A percentile compares a stretch with the other conserved stretches of the same genome.
These are phyloP conservation scores for Nasonovia ribisnigri DNA, from an alignment of 2,888 invertebrate genomes.

Conservation along the genomic window DNA sequence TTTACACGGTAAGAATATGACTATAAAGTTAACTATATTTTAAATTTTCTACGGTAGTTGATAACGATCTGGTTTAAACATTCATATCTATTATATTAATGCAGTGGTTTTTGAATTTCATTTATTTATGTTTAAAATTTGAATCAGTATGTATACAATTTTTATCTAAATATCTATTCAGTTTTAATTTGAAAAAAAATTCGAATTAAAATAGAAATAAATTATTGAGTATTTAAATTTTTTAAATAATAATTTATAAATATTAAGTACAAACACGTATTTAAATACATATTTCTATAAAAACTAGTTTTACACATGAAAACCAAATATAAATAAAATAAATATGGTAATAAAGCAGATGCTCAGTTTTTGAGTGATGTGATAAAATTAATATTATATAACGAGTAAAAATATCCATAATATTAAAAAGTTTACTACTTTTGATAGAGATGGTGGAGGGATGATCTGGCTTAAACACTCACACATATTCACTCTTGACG, in stretches of 20 bases:
- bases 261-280: not conserved
- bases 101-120: too few species aligned
- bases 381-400: not conserved
- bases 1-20: too few species aligned
- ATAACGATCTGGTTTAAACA: too few species aligned
- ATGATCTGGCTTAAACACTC: not conserved
- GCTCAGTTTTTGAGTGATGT: not conserved
- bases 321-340: not conserved
- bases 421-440: not conserved
- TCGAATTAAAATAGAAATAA: too few species aligned
- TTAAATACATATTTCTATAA: not conserved
- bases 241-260: not conserved
- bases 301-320: not conserved
- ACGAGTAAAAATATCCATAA: not conserved
- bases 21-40: too few species aligned
- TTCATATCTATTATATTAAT: too few species aligned
- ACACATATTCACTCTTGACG: not conserved
- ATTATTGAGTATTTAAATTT: too few species aligned
- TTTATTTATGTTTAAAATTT: too few species aligned
- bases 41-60: too few species aligned
- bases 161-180: too few species aligned
- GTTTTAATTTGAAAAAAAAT: too few species aligned
- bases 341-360: not conserved
- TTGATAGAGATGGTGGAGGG: not conserved
- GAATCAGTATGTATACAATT: too few species aligned